These are phyloP conservation scores for Brachionichthys hirsutus DNA, from an alignment of 2,113 vertebrate species.

Conservation along the genomic window DNA sequence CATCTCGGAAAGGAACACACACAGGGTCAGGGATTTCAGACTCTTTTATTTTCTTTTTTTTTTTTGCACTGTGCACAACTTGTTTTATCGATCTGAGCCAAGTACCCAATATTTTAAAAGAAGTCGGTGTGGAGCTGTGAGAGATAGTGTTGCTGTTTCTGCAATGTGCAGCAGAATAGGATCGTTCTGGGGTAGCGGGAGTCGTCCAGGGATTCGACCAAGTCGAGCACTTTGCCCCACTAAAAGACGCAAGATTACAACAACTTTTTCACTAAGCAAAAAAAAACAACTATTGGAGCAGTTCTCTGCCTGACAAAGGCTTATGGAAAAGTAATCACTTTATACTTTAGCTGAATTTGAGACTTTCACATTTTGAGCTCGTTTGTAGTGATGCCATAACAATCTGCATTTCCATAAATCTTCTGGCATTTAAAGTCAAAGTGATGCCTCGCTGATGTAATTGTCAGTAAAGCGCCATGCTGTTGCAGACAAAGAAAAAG, in stretches of 20 bases:
- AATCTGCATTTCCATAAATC: background rate
- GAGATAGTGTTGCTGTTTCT: conserved; percentile 32
- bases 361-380: background rate
- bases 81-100: conserved; percentile 46
- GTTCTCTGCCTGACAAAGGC: background rate
- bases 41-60: conserved; percentile 7
- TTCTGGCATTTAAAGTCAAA: background rate
- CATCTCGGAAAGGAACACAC: conserved; percentile 19
- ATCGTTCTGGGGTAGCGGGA: conserved; percentile 17
- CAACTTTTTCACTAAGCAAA: background rate
- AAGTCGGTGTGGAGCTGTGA: conserved; percentile 30
- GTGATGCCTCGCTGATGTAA: background rate
- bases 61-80: conserved; percentile 35
- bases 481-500: too few relatives aligned
- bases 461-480: too few relatives aligned
- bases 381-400: background rate
- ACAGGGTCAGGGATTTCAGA: conserved; percentile 19
- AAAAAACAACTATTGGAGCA: conserved; percentile 6
- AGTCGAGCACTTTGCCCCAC: conserved; percentile 2
- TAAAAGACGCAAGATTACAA: conserved; percentile 2
- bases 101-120: conserved; percentile 45
- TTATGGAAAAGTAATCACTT: conserved; percentile 10
- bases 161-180: conserved; percentile 43
- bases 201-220: conserved; percentile 26
- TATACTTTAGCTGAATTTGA: conserved; percentile 2